Evolutionary conservation across 64 coral and sea anemone genomes (phyloP), one percentile per base, ranked within the genome.

Genomic region (Trachythela sp.): DNA sequence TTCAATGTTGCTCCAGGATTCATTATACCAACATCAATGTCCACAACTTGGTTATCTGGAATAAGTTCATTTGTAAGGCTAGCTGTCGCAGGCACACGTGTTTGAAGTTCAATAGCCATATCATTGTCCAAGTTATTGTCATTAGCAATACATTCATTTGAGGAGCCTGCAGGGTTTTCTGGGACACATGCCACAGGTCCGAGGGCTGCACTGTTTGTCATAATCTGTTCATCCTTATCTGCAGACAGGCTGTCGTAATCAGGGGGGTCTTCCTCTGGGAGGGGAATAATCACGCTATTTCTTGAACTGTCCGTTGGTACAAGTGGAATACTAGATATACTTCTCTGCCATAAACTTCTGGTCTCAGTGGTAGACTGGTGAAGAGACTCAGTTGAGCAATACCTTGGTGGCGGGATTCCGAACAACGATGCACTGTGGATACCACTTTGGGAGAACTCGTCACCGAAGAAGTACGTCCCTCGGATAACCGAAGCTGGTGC

Each of bases 391-490:
- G 75, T 80, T 4, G 75, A 80, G 8, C 33, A 18, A 39, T 80
- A 80, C 20, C 75, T 80, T 30, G 75, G 75, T 80, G 75, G 75
- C 0, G 75, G 75, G 2, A 80, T 80, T 0, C 75, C 75, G 17
- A 80, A 80, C 17, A 80, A 35, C 6, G 75, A 80, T 0, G 75
- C 75, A 9, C 15, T 34, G 35, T 80, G 75, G 37, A 80, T 80
- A 38, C 75, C 75, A 36, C 75, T 80, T 80, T 80, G 75, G 4
- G 75, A 80, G 30, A 80, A 80, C 33, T 80, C 75, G 35, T 80
- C 37, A 80, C 75, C 75, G 35, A 80, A 80, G 75, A 80, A 80
- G 34, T 80, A 80, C 0, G 75, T 80, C 75, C 75, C 75, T 30
- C 30, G 75, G 1, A 80, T 30, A 39, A 80, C 20, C 20, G 30